Base-by-base conservation (phyloP, 2,888 invertebrate species). In the Trichogramma evanescens region DNA sequence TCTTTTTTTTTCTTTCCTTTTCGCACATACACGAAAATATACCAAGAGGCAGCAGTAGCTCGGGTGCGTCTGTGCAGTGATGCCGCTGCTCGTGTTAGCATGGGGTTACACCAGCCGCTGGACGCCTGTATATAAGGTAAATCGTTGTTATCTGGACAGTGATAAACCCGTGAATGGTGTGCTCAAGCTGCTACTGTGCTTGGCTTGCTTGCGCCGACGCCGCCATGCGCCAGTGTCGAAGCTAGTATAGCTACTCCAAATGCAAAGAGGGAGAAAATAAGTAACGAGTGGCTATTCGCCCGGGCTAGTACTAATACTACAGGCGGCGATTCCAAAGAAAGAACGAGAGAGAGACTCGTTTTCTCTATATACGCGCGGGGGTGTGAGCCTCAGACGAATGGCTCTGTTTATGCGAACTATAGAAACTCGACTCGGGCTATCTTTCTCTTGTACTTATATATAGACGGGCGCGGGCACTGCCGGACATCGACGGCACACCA, bases 91-190 rank as follows among this genome's bases (percentile, higher is more conserved):
- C 26, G 26, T 26, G 26, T 26, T 26, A 26, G 26, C 26, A 26
- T 26, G 26, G 26, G 26, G 26, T 26, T 26, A 26, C 26, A 26
- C 26, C 26, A 26, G 26, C 26, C 26, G 26, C 26, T 26, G 26
- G 26, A 26, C 64, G 63, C 67, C 65, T 71, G 69, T 77, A 26
- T 26, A 26, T 26, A 26, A 77, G 78, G 78, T 78, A 78, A 78
- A 77, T 78, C 78, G 78, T 77, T 74, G 77, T 77, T 78, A 78
- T 77, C 78, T 75, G 72, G 77, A 77, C 77, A 77, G 76, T 77
- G 77, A 78, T 77, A 78, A 77, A 77, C 75, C 75, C 72, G 73
- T 73, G 75, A 76, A 77, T 75, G 69, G 74, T 74, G 72, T 76
- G 71, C 69, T 68, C 72, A 26, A 26, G 26, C 26, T 26, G 26